A percentile compares a stretch with the other conserved stretches of the same genome.
These are phyloP conservation scores for Excalfactoria chinensis DNA, from an alignment of 2,113 vertebrate genomes.

Conservation along the genomic window DNA sequence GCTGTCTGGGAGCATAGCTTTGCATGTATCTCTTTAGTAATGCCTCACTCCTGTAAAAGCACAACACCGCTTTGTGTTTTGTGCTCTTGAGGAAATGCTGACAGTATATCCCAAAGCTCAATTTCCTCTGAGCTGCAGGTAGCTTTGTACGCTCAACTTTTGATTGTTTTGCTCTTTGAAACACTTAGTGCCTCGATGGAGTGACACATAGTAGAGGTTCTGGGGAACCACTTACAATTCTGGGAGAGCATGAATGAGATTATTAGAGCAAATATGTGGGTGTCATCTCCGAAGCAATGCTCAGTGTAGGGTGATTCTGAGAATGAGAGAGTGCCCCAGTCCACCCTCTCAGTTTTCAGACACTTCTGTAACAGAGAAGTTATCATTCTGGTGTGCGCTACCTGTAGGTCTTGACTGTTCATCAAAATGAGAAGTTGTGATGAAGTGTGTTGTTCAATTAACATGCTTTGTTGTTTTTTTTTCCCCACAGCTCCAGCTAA, in stretches of 20 bases:
- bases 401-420: not conserved
- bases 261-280: not conserved
- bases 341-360: no score
- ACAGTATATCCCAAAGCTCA: not conserved
- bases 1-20: not conserved
- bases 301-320: not conserved
- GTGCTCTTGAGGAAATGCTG: not conserved
- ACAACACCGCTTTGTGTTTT: not conserved
- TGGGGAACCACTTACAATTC: not conserved
- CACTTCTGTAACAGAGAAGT: no score
- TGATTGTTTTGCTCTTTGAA: not conserved
- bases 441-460: not conserved
- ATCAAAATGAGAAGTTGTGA: not conserved
- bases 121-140: not conserved
- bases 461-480: not conserved
- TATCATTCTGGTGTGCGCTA: no score
- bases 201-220: not conserved
- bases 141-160: not conserved
- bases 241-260: not conserved
- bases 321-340: not conserved
- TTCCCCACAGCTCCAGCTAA: conserved; percentile 91
- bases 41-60: not conserved
- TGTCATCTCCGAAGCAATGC: not conserved
- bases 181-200: not conserved
- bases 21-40: not conserved